Percentiles rank a stretch among this genome's conserved stretches.
These are phyloP conservation scores for Meteorus cinctellus DNA, from an alignment of 2,888 invertebrate species.

Conservation along the genomic window DNA sequence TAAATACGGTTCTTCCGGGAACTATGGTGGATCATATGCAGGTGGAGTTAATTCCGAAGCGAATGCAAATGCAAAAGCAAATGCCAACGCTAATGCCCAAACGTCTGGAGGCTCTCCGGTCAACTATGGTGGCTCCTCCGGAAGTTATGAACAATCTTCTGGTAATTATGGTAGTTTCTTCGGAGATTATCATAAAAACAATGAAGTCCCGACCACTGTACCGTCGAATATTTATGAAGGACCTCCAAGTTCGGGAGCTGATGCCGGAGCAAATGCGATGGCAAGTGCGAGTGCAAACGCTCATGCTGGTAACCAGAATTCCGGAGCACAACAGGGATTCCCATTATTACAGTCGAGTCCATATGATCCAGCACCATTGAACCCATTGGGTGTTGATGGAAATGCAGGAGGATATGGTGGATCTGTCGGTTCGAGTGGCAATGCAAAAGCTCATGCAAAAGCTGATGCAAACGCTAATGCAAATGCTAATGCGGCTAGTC, in stretches of 20 bases:
- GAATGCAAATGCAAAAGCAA: slow-evolving; percentile 33
- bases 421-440: slow-evolving; percentile 19
- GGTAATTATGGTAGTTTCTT: too few species aligned
- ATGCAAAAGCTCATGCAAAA: slow-evolving; percentile 44
- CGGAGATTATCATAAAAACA: too few species aligned
- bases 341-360: neutral
- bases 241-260: neutral
- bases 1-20: too few species aligned
- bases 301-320: slow-evolving; percentile 21
- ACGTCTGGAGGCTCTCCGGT: too few species aligned
- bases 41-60: slow-evolving; percentile 14
- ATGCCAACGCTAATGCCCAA: slow-evolving; percentile 27
- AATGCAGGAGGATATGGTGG: neutral
- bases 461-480: slow-evolving; percentile 34
- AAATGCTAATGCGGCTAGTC: slow-evolving; percentile 17
- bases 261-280: slow-evolving; percentile 36
- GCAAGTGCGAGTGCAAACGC: slow-evolving; percentile 37
- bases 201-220: too few species aligned
- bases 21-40: neutral
- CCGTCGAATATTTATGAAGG: too few species aligned
- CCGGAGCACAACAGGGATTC: neutral
- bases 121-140: too few species aligned
- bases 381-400: neutral
- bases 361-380: neutral
- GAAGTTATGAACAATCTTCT: too few species aligned